Percentiles rank a stretch among this genome's conserved stretches.
phyloP scores from a whole-genome alignment of 2,113 vertebrate species.

The Desmodus rotundus region DNA sequence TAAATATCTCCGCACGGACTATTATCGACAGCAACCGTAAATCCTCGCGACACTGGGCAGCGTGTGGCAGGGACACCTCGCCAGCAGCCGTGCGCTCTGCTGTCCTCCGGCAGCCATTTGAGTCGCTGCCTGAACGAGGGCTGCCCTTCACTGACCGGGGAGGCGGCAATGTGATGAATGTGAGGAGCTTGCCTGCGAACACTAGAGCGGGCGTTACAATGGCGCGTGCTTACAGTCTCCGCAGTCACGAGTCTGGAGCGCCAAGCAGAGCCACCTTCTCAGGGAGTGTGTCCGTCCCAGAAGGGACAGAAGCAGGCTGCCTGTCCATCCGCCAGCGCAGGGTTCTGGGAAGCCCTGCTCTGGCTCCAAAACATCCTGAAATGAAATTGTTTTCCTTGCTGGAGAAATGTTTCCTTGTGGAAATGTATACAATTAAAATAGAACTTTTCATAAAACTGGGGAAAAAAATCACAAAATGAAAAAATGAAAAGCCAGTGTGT shows the following conservation, averaged over 20 bases:
- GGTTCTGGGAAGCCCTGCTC: not conserved
- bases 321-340: not conserved
- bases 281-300: not conserved
- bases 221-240: conserved; percentile 21
- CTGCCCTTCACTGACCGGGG: not conserved
- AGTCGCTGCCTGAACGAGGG: not conserved
- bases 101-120: not conserved
- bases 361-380: not conserved
- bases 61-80: not conserved
- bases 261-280: not conserved
- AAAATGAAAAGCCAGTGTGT: not conserved
- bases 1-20: not conserved
- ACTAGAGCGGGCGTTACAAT: not conserved
- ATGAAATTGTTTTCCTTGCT: not conserved
- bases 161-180: conserved; percentile 51
- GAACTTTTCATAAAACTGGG: not conserved
- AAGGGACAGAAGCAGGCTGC: not conserved
- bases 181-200: not conserved
- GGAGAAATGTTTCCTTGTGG: not conserved
- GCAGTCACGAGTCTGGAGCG: not conserved
- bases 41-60: not conserved
- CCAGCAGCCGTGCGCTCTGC: rapidly evolving
- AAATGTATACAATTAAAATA: not conserved
- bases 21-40: not conserved
- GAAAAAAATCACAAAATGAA: not conserved